Evolutionary conservation across 1,140 invertebrate species (phyloP).

Genomic region (Drosophila azteca): DNA sequence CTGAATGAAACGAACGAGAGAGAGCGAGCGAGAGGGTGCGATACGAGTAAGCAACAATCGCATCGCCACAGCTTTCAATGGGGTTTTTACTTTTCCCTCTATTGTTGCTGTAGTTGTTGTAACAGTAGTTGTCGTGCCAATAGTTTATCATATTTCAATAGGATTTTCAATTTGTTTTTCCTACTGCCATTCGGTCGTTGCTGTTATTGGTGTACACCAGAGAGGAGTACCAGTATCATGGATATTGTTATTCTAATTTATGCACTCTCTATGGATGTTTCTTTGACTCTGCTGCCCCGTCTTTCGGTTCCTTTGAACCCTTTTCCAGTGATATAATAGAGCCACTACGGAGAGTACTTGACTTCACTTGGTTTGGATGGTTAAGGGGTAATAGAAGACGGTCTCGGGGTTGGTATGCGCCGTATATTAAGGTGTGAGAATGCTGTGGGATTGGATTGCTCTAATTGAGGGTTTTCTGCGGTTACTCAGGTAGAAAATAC

Average conservation of each 20-base stretch:
- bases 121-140: slow-evolving; percentile 64
- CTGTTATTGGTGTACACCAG: slow-evolving; percentile 36
- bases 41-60: slow-evolving; percentile 48
- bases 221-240: too few relatives aligned
- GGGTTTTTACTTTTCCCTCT: slow-evolving; percentile 24
- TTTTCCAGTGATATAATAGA: not conserved
- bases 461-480: slow-evolving; percentile 21
- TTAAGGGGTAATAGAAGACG: not conserved
- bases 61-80: slow-evolving; percentile 22
- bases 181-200: slow-evolving; percentile 43
- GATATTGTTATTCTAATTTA: slow-evolving; percentile 71
- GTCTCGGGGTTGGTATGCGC: not conserved
- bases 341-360: slow-evolving; percentile 15
- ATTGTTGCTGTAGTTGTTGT: not conserved
- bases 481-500: slow-evolving; percentile 1
- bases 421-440: not conserved
- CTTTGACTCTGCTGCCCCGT: slow-evolving; percentile 12
- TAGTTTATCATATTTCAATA: slow-evolving; percentile 79
- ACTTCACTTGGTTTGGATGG: slow-evolving; percentile 17
- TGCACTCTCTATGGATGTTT: slow-evolving; percentile 37
- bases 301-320: slow-evolving; percentile 23
- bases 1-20: too few relatives aligned
- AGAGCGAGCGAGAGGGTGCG: too few relatives aligned
- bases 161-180: slow-evolving; percentile 78
- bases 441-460: slow-evolving; percentile 22